Conservation (phyloP, 2,113 vertebrate genomes). For the Ictalurus punctatus region DNA sequence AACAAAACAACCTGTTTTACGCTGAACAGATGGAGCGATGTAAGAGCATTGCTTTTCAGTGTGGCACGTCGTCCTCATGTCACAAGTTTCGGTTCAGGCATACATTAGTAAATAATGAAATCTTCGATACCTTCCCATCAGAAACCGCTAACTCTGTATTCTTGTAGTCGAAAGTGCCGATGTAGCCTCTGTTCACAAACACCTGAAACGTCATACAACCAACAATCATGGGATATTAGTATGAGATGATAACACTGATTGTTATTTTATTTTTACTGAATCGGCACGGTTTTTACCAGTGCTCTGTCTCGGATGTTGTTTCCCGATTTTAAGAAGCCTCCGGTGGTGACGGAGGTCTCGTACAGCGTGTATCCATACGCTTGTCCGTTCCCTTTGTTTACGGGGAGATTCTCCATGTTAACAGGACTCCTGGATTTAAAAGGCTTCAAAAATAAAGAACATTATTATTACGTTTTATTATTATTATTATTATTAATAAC, state of each 20-base stretch:
- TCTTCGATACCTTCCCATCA: constrained; percentile 78
- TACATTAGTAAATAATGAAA: neutral
- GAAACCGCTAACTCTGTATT: constrained; percentile 76
- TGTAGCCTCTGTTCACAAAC: constrained; percentile 83
- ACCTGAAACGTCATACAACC: constrained; percentile 71
- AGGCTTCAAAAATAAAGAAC: constrained; percentile 70
- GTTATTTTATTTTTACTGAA: neutral
- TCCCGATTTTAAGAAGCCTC: constrained; percentile 78
- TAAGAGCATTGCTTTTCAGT: neutral
- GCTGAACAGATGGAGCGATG: no score
- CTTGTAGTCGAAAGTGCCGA: constrained; percentile 84
- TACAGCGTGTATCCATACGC: constrained; percentile 90
- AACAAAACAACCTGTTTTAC: neutral
- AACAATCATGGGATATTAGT: neutral
- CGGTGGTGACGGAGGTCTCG: constrained; percentile 78
- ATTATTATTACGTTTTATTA: neutral
- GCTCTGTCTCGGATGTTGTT: constrained; percentile 83
- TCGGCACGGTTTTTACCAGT: constrained; percentile 71
- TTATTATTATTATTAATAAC: neutral
- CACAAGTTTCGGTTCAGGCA: neutral
- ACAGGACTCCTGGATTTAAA: constrained; percentile 76
- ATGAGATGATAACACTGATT: neutral
- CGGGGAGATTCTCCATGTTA: constrained; percentile 90
- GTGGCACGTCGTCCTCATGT: neutral
- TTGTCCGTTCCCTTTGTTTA: constrained; percentile 84